A percentile compares a stretch with the other conserved stretches of the same genome.
phyloP scores from a whole-genome alignment of 2,888 invertebrate genomes.

The Oxycera nigricornis region DNA sequence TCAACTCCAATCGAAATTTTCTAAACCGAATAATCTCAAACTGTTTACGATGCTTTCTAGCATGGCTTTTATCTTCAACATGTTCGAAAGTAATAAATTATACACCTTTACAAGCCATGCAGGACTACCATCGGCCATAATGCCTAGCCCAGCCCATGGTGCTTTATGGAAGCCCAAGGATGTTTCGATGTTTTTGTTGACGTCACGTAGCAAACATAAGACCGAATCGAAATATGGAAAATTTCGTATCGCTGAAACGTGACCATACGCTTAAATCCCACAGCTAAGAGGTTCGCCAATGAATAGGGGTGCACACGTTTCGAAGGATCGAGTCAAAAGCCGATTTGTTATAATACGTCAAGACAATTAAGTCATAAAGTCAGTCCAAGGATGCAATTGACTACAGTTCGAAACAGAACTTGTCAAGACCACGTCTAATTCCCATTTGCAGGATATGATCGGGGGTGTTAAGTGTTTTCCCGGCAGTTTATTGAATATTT shows the following conservation, averaged over 20 bases:
- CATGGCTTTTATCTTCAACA: slow-evolving; percentile 37
- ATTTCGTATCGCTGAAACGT: slow-evolving; percentile 27
- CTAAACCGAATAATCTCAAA: slow-evolving; percentile 19
- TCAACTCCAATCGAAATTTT: background rate
- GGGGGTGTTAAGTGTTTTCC: slow-evolving; percentile 22
- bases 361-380: slow-evolving; percentile 35
- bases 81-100: slow-evolving; percentile 40
- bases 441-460: background rate
- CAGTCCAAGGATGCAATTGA: slow-evolving; percentile 16
- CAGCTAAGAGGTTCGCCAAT: background rate
- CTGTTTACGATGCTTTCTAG: slow-evolving; percentile 30
- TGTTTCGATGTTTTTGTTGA: slow-evolving; percentile 36
- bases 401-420: background rate
- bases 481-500: background rate
- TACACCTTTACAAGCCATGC: slow-evolving; percentile 16
- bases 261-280: slow-evolving; percentile 14
- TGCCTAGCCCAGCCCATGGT: background rate
- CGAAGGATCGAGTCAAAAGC: slow-evolving; percentile 19
- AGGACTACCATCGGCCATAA: slow-evolving; percentile 12
- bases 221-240: slow-evolving; percentile 18
- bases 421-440: background rate
- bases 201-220: slow-evolving; percentile 32
- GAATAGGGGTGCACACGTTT: background rate
- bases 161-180: slow-evolving; percentile 24
- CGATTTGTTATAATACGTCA: slow-evolving; percentile 19